Conservation (phyloP, 1,140 invertebrate species). For the Drosophila auraria region DNA sequence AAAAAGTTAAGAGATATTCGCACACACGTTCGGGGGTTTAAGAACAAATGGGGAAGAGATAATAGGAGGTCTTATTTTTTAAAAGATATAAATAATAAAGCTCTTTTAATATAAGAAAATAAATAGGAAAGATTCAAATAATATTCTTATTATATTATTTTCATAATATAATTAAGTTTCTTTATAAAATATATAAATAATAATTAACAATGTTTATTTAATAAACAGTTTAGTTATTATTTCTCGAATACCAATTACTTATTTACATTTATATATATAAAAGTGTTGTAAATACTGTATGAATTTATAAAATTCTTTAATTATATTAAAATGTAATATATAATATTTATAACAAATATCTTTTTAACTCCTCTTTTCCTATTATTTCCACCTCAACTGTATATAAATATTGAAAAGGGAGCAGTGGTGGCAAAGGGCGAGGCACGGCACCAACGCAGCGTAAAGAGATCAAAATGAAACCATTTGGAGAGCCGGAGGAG, state of each 20-base stretch:
- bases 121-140: neutral
- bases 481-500: slow-evolving; percentile 58
- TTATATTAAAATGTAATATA: neutral
- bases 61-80: neutral
- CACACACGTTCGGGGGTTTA: slow-evolving; percentile 5
- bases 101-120: neutral
- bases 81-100: neutral
- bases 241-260: neutral
- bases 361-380: too few species aligned
- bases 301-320: neutral
- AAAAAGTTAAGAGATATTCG: slow-evolving; percentile 23
- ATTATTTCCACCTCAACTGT: slow-evolving; percentile 8
- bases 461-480: slow-evolving; percentile 83
- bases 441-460: slow-evolving; percentile 69
- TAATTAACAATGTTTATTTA: neutral
- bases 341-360: neutral
- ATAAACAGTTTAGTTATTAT: neutral
- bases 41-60: neutral
- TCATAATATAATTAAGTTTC: too few species aligned
- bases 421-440: slow-evolving; percentile 31
- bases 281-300: neutral
- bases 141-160: too few species aligned
- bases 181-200: too few species aligned
- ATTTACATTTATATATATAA: rapidly evolving
- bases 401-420: slow-evolving; percentile 20